Evolutionary conservation across 2,113 vertebrate genomes (phyloP), one percentile per base, ranked within the genome.

Genomic region (Aspiorhynchus laticeps): DNA sequence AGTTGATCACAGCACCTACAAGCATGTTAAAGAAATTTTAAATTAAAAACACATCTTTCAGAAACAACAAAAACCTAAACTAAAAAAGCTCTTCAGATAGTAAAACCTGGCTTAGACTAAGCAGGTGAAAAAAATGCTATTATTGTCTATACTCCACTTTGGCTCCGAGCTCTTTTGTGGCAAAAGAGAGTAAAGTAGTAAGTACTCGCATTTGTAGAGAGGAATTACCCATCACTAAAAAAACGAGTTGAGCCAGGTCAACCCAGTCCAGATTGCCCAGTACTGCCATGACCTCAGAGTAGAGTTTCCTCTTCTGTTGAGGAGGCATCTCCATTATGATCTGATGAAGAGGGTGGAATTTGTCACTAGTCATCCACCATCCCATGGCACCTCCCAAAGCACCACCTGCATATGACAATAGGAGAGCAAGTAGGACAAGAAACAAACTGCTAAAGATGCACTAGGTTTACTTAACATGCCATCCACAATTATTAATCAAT

Each of bases 291-390:
- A 94, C 74, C 17, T 95, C 88, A 0, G 86, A 2, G 36, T 86
- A 96, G 5, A 99, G 96, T 75, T 92, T 95, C 90, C 94, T 53
- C 87, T 92, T 92, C 90, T 97, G 93, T 0, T 67, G 1, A 0
- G 93, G 89, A 0, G 97, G 93, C 87, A 99, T 87, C 91, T 97
- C 96, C 93, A 95, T 46, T 12, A 99, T 89, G 91, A 98, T 96
- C 94, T 97, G 94, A 80, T 96, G 94, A 9, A 99, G 88, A 0
- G 97, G 95, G 87, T 80, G 94, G 88, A 97, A 97, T 84, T 96
- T 91, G 61, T 94, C 97, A 15, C 91, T 92, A 0, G 93, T 94
- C 91, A 96, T 89, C 96, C 95, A 97, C 87, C 93, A 91, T n/a
- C 96, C 97, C 28, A 98, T 0, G 19, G 97, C 86, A 1, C 96